Base-by-base conservation (phyloP, 2,113 vertebrate species). In the Brachirus orientalis region DNA sequence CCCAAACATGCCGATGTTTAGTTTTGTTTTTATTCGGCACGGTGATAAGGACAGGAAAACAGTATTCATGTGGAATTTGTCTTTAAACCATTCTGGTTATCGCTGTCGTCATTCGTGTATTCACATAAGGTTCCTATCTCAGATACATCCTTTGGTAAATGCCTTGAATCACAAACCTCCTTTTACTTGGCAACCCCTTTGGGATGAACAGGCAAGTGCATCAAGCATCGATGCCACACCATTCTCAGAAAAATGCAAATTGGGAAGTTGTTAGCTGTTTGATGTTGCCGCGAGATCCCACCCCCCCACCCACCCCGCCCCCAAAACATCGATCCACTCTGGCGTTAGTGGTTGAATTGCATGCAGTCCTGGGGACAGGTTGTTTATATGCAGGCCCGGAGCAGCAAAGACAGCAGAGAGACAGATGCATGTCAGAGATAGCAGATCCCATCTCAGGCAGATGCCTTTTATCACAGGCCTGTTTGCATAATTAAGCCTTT, bases 381-480 rank as follows among this genome's bases (percentile, higher is more conserved):
- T 91, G 86, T 90, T 91, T 92, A 92, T 90, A 92, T 92, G 86
- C 90, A 92, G 89, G 87, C 93, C 89, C 62, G 64, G 78, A 93
- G 93, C 92, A 74, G 85, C 80, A 78, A 77, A 91, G 90, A 91
- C 91, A 88, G 87, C 88, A 35, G 80, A 82, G 88, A 91, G 89
- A 92, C 92, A 93, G 92, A 94, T 94, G 90, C 84, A 92, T 91
- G 92, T 94, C 89, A 93, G 80, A 92, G 93, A 94, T 93, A 94
- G 86, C 86, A 90, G 90, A 93, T 93, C 91, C 91, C 89, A 93
- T 94, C 87, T 75, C 89, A 78, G 83, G 85, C 79, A 83, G 84
- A 86, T 85, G 82, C 80, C 75, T 80, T 90, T 90, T 88, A 90
- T 92, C 91, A 80, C 78, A 76, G 83, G 80, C 79, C 81, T 83